A percentile compares a stretch with the other conserved stretches of the same genome.
These are phyloP conservation scores for Meleagris gallopavo DNA, from an alignment of 2,113 vertebrate genomes.

Conservation along the genomic window DNA sequence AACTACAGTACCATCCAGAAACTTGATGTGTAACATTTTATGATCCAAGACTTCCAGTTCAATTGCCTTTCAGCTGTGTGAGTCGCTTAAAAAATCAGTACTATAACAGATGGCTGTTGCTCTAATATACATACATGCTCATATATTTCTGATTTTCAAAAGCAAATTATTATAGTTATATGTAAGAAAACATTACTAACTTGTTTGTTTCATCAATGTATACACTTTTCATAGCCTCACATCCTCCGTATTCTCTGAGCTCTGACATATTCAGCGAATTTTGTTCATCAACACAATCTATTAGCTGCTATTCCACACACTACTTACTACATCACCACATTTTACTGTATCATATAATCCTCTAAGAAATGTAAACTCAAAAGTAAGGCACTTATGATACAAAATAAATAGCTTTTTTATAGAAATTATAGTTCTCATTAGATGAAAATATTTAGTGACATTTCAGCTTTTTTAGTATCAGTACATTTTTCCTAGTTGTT, in stretches of 20 bases:
- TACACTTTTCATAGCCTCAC: neutral
- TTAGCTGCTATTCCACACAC: neutral
- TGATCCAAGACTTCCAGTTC: neutral
- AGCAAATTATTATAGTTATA: neutral
- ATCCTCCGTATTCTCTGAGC: neutral
- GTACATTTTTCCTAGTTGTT: constrained; percentile 12
- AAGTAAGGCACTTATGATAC: neutral
- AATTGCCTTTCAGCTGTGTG: neutral
- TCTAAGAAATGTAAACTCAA: constrained; percentile 20
- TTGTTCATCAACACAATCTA: neutral
- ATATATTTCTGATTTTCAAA: neutral
- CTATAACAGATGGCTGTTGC: neutral
- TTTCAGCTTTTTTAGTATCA: constrained; percentile 13
- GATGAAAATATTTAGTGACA: neutral
- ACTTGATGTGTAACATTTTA: neutral
- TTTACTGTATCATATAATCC: constrained; percentile 29
- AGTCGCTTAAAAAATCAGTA: neutral
- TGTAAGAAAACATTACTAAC: neutral
- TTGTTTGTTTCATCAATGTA: neutral
- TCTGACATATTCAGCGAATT: neutral
- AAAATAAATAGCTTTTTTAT: neutral
- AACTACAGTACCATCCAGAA: neutral
- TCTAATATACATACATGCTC: neutral
- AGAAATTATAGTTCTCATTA: constrained; percentile 20
- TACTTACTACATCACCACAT: neutral